Evolutionary conservation across 2,888 invertebrate species (phyloP), one percentile per base, ranked within the genome.

Genomic region (Synanthedon andrenaeformis): DNA sequence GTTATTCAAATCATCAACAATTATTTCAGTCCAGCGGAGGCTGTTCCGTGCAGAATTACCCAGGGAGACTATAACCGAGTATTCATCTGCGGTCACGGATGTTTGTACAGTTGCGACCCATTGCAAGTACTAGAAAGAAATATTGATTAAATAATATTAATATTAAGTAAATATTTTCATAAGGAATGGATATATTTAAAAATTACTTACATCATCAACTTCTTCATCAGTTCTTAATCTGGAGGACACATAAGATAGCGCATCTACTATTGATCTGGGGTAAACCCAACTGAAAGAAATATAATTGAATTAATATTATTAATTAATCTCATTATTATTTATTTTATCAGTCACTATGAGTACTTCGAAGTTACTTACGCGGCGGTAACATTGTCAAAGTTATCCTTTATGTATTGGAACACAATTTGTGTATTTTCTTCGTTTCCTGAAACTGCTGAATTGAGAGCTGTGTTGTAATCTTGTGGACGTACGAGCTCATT

Each of bases 371-470:
- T 51, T 55, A 79, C 86, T 79, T 71, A 88, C 87, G 79, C 82
- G 1, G 8, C 41, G 3, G 54, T 62, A 11, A 84, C 71, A 3
- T 41, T 42, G 0, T 41, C n/a, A 0, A 76, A 54, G 52, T 85
- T 79, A 1, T 63, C 59, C 49, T 73, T 73, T 2, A 92, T 81
- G 65, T 88, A 90, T 0, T 77, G 58, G 57, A 90, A 89, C 0
- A 89, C 90, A 0, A 89, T 74, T 28, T 85, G 76, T 1, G 91
- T 87, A 58, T 91, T 92, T 45, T 63, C 82, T 57, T 89, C 88
- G 58, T 90, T 90, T 53, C 89, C 88, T 0, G 78, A 69, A 42
- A 89, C 89, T 2, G 91, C 89, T 0, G 84, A 72, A 53, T 74
- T 76, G 70, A 87, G 75, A 51, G 80, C 87, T 0, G 78, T 70